A percentile compares a stretch with the other conserved stretches of the same genome.
Evolutionary conservation across 2,113 vertebrate genomes (phyloP).

Genomic region (Anarrhichthys ocellatus): DNA sequence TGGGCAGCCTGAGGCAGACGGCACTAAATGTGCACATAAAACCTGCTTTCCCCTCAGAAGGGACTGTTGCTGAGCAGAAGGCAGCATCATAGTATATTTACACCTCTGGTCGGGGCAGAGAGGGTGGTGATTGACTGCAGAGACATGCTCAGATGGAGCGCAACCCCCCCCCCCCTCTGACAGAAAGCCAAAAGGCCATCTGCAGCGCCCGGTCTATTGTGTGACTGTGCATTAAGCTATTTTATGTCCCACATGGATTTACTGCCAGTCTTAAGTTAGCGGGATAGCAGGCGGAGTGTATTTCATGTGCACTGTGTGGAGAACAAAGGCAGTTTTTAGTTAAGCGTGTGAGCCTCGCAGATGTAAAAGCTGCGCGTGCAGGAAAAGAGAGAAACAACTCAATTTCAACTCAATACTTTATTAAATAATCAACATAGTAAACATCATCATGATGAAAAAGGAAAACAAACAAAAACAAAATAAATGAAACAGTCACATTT

Average conservation of each 20-base stretch:
- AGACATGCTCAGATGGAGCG: conserved; percentile 42
- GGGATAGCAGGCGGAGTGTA: conserved; percentile 17
- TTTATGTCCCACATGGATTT: conserved; percentile 61
- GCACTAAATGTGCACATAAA: conserved; percentile 7
- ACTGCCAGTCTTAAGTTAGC: conserved; percentile 46
- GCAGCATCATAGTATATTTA: neutral
- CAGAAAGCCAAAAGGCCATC: conserved; percentile 59
- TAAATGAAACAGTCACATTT: conserved; percentile 68
- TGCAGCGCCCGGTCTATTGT: conserved; percentile 52
- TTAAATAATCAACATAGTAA: conserved; percentile 79
- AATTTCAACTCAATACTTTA: conserved; percentile 77
- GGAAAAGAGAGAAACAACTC: neutral
- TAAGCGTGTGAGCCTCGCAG: conserved; percentile 34
- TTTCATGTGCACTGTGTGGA: conserved; percentile 26
- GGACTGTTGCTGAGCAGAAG: neutral
- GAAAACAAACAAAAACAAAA: conserved; percentile 48
- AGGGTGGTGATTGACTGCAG: conserved; percentile 45
- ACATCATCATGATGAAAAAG: conserved; percentile 64
- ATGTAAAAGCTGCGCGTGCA: conserved; percentile 14
- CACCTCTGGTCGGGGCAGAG: conserved; percentile 52
- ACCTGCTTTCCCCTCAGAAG: neutral
- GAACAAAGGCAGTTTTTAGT: conserved; percentile 53
- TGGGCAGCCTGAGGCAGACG: conserved; percentile 6
- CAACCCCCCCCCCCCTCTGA: conserved; percentile 17
- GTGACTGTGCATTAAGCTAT: conserved; percentile 43